phyloP scores from a whole-genome alignment of 2,797 vertebrate genomes.

The Sebastes umbrosus region DNA sequence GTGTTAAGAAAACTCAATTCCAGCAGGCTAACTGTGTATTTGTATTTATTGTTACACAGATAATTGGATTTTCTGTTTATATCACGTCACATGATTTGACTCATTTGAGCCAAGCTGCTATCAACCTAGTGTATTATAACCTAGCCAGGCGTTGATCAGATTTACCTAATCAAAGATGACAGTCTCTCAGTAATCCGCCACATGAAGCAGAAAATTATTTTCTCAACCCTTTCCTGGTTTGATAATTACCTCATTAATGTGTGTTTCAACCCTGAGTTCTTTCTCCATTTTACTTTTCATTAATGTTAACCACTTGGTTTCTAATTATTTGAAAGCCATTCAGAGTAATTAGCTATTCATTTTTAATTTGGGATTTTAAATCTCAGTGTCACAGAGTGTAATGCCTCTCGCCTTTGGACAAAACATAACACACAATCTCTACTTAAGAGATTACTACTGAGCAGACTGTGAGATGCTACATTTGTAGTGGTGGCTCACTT shows the following conservation, averaged over 20 bases:
- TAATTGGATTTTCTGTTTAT: not conserved
- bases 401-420: constrained; percentile 24
- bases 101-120: not conserved
- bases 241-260: constrained; percentile 73
- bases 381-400: constrained; percentile 9
- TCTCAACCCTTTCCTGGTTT: constrained; percentile 57
- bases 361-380: constrained; percentile 50
- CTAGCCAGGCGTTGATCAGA: constrained; percentile 14
- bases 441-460: not conserved
- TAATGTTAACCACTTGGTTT: constrained; percentile 64
- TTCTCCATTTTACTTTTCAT: constrained; percentile 59
- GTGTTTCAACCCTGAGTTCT: constrained; percentile 33
- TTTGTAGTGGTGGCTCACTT: not conserved
- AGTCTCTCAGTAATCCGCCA: constrained; percentile 41
- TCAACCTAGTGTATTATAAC: not conserved
- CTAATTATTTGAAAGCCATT: constrained; percentile 65
- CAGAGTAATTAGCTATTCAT: constrained; percentile 62
- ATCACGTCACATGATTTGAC: not conserved
- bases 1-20: not conserved
- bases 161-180: constrained; percentile 46
- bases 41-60: not conserved
- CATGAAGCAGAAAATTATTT: constrained; percentile 72
- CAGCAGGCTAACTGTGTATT: not conserved
- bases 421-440: constrained; percentile 15
- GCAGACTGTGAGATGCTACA: not conserved